A percentile compares a stretch with the other conserved stretches of the same genome.
Conservation (phyloP, 2,888 invertebrate genomes). For the Noctua janthe region DNA sequence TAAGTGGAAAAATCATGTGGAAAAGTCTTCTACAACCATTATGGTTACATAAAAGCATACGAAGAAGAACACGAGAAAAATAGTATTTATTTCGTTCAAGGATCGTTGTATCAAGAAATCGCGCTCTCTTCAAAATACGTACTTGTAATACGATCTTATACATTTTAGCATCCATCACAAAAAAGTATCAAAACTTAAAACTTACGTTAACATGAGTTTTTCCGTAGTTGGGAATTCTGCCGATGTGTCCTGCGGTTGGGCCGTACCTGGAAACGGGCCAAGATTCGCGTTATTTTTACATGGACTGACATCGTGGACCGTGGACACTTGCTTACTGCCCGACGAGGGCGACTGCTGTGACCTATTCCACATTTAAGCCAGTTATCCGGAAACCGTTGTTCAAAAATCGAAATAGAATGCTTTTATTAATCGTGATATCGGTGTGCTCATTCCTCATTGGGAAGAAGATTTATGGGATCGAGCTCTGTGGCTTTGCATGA, state of each 20-base stretch:
- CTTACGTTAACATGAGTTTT: constrained; percentile 88
- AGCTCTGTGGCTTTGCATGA: constrained; percentile 20
- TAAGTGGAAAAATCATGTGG: neutral
- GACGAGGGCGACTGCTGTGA: constrained; percentile 72
- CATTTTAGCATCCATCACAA: neutral
- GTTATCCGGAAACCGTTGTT: constrained; percentile 62
- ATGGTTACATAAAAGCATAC: neutral
- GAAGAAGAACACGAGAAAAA: neutral
- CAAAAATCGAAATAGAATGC: constrained; percentile 50
- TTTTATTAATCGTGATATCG: constrained; percentile 54
- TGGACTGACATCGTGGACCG: constrained; percentile 72
- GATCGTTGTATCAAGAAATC: neutral
- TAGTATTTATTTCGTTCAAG: neutral
- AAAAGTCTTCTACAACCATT: neutral
- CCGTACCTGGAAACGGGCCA: constrained; percentile 88
- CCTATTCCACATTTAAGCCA: constrained; percentile 75
- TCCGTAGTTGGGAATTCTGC: constrained; percentile 88
- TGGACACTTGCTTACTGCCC: constrained; percentile 66
- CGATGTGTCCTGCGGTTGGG: constrained; percentile 84
- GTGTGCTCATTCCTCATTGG: constrained; percentile 51
- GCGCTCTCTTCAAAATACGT: neutral
- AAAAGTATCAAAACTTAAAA: constrained; percentile 55
- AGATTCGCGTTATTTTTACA: constrained; percentile 85
- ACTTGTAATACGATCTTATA: neutral
- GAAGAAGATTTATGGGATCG: constrained; percentile 40